Conservation (phyloP, 2,888 invertebrate genomes). For the Apodemia mormo region DNA sequence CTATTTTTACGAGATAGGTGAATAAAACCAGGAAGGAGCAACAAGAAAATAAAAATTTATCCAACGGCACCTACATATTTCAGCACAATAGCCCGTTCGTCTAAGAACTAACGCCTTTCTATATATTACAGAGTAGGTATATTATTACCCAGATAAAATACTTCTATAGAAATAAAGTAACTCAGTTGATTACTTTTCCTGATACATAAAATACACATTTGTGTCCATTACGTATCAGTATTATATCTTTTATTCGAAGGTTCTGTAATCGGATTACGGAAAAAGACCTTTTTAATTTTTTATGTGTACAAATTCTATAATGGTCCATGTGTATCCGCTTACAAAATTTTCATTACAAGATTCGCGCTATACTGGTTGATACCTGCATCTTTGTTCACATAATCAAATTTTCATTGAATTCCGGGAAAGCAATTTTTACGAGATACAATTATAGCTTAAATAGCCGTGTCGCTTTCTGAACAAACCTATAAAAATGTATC, state of each 20-base stretch:
- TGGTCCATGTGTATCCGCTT: conserved; percentile 36
- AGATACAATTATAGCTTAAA: too few species aligned
- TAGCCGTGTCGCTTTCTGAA: too few species aligned
- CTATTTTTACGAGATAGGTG: too few species aligned
- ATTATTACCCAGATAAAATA: conserved; percentile 5
- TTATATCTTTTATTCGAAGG: conserved; percentile 2
- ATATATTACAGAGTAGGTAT: not conserved
- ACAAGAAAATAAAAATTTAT: not conserved
- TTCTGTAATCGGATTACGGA: conserved; percentile 37
- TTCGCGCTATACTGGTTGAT: too few species aligned
- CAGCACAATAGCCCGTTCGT: not conserved
- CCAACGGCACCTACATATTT: not conserved
- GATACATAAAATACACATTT: conserved; percentile 8
- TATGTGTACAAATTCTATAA: conserved; percentile 37
- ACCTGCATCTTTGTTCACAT: too few species aligned
- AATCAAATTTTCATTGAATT: too few species aligned
- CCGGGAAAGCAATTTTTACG: too few species aligned
- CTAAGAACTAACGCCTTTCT: not conserved
- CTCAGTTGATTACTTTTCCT: conserved; percentile 8
- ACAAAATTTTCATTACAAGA: conserved; percentile 23
- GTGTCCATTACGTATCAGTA: conserved; percentile 4
- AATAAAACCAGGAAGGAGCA: too few species aligned
- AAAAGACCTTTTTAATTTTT: conserved; percentile 40
- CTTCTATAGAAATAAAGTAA: not conserved
- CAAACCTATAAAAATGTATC: too few species aligned